Percentiles rank a stretch among this genome's conserved stretches.
phyloP scores from a whole-genome alignment of 2,888 invertebrate species.

The Zonitis immaculata region DNA sequence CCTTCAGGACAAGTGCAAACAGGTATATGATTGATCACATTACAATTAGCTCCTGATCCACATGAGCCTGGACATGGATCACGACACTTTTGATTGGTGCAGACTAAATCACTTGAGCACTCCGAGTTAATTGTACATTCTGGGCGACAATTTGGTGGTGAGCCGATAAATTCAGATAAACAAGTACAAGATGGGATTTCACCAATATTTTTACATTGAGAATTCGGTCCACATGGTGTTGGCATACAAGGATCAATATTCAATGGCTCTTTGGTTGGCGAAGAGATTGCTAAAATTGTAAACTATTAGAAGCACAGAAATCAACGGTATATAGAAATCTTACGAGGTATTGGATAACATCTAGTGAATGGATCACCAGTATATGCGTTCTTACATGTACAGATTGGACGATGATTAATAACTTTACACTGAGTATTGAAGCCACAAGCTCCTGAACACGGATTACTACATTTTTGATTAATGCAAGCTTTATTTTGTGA shows the following conservation, averaged over 20 bases:
- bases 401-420: conserved; percentile 73
- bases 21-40: conserved; percentile 64
- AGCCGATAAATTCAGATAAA: conserved; percentile 54
- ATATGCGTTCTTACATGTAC: conserved; percentile 51
- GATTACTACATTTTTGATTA: conserved; percentile 68
- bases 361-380: conserved; percentile 73
- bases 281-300: conserved; percentile 33
- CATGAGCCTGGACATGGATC: conserved; percentile 64
- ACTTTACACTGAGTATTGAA: conserved; percentile 67
- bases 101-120: conserved; percentile 56
- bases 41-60: conserved; percentile 59
- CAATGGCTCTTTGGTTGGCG: conserved; percentile 35
- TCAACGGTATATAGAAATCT: conserved; percentile 16
- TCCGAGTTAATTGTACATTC: conserved; percentile 63
- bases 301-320: background rate
- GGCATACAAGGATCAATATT: conserved; percentile 61
- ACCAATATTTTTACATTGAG: conserved; percentile 62
- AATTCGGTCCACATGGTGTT: conserved; percentile 76
- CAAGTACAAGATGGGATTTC: conserved; percentile 59
- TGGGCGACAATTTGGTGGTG: conserved; percentile 62
- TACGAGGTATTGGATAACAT: conserved; percentile 57
- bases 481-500: conserved; percentile 62
- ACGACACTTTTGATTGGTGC: conserved; percentile 54
- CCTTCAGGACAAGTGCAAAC: conserved; percentile 61
- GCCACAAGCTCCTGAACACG: conserved; percentile 69